Base-by-base conservation (phyloP, 2,888 invertebrate species). In the Lochmaea capreae region DNA sequence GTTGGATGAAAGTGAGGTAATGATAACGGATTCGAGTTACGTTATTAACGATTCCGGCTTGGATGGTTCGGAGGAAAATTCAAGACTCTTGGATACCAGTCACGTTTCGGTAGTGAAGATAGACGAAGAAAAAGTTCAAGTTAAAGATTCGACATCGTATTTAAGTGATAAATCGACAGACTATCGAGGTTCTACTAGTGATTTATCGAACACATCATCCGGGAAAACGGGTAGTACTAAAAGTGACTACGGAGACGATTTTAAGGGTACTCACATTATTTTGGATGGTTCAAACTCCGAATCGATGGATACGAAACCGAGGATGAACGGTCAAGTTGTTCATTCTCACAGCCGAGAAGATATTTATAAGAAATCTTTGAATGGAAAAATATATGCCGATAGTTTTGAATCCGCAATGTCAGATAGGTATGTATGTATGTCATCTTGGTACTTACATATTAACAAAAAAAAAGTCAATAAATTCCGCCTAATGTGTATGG, bases 21-120 rank as follows among this genome's bases (percentile, higher is more conserved):
- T 95, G 65, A 95, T 96, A 73, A 91, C 94, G 52, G 87, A 87
- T 79, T 94, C 93, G 80, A 93, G 94, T 11, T 92, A 92, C 67
- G 90, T 91, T 65, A 89, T 91, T 63, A 91, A 90, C 61, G 92
- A 93, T 83, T 92, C 92, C 0, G 92, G 92, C 0, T 90, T 92
- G 16, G 91, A 90, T 79, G 90, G 91, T 42, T 85, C 86, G 2
- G 84, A 83, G 33, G 84, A 89, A 72, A 88, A 86, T 78, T 87
- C 89, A 26, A 81, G 84, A 62, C 74, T 83, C 18, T 76, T 83
- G 67, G 96, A 96, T 86, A 95, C 94, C 78, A 96, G 95, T 84
- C 96, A 97, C 87, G 96, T 97, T 71, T 96, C 96, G 0, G 96
- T 97, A 73, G 96, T 97, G 76, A 95, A 95, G 42, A 96, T 97